These are phyloP conservation scores for Sarotherodon lohbergeri DNA, from an alignment of 2,113 vertebrate genomes.

Conservation along the genomic window DNA sequence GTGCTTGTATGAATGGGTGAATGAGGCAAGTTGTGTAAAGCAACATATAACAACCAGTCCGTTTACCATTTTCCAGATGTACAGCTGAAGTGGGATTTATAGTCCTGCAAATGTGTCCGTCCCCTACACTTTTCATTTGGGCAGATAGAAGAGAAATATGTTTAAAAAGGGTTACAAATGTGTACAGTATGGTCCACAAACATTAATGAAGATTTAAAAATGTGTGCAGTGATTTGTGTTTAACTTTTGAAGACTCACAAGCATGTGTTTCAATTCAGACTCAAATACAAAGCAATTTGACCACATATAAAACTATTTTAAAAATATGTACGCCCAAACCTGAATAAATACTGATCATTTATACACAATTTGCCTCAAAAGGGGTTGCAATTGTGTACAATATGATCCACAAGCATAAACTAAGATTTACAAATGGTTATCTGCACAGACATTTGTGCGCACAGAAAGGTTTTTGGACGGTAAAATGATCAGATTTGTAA, in stretches of 20 bases:
- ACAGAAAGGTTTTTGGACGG: not conserved
- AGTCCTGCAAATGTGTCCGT: fast-evolving
- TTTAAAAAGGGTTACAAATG: not conserved
- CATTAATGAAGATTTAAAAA: not conserved
- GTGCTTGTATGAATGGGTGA: not conserved
- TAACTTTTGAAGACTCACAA: not conserved
- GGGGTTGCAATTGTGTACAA: not conserved
- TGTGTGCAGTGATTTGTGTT: not conserved
- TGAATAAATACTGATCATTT: not conserved
- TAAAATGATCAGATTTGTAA: not conserved
- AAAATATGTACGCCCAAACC: not conserved
- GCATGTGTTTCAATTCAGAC: not conserved
- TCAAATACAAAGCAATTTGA: not conserved
- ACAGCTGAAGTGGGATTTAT: not conserved
- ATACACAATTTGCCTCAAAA: not conserved
- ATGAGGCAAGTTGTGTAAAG: not conserved
- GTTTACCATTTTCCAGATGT: not conserved
- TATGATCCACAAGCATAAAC: not conserved
- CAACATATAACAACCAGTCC: not conserved
- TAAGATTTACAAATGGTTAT: not conserved
- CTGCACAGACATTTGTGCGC: not conserved
- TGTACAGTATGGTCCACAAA: not conserved
- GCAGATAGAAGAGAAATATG: not conserved
- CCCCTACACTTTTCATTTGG: not conserved
- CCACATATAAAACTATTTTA: not conserved